Conservation (phyloP, 2,888 invertebrate species). For the Ypsolopha sequella region DNA sequence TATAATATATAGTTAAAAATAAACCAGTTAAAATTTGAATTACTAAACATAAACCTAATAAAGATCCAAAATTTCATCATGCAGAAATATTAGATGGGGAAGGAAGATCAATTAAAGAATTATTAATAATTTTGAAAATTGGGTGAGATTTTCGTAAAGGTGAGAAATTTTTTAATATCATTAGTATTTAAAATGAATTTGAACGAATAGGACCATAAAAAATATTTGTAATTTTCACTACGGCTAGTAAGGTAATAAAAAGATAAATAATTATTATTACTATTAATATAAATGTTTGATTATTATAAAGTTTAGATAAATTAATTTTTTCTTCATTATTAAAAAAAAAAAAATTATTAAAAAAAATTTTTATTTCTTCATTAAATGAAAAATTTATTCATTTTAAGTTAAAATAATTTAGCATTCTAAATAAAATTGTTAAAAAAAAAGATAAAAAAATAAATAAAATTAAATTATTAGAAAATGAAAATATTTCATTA, state of each 20-base stretch:
- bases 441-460: slow-evolving; percentile 19
- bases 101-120: slow-evolving; percentile 71
- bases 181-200: slow-evolving; percentile 27
- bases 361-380: slow-evolving; percentile 27
- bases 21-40: slow-evolving; percentile 77
- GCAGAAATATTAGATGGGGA: slow-evolving; percentile 72
- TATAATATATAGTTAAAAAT: slow-evolving; percentile 79
- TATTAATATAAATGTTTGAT: slow-evolving; percentile 57
- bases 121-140: slow-evolving; percentile 70
- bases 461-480: slow-evolving; percentile 26
- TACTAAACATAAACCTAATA: slow-evolving; percentile 73
- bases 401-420: slow-evolving; percentile 27
- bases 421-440: slow-evolving; percentile 17
- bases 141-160: slow-evolving; percentile 54
- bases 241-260: slow-evolving; percentile 69
- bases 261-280: slow-evolving; percentile 70
- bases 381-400: slow-evolving; percentile 38
- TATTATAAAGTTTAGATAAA: slow-evolving; percentile 67
- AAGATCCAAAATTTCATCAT: slow-evolving; percentile 79
- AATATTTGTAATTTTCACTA: slow-evolving; percentile 71
- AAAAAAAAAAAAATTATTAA: slow-evolving; percentile 19
- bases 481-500: slow-evolving; percentile 69
- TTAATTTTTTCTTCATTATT: slow-evolving; percentile 52
- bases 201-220: slow-evolving; percentile 66
- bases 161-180: slow-evolving; percentile 45